These are phyloP conservation scores for Tigriopus californicus DNA, from an alignment of 2,888 invertebrate genomes.

Conservation along the genomic window DNA sequence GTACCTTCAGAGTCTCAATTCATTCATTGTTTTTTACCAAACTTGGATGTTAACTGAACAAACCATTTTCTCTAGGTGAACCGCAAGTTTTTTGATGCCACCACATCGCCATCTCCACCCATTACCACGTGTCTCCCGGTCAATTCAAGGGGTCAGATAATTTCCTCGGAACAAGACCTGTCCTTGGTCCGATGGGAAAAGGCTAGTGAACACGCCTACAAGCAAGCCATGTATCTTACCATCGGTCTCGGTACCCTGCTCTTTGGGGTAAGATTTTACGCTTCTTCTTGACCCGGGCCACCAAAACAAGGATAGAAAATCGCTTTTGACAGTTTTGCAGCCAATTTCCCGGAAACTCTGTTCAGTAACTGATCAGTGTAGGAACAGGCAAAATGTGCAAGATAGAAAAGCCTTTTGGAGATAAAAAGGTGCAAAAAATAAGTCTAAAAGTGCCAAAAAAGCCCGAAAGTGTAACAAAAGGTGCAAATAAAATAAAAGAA, in stretches of 20 bases:
- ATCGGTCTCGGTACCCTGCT: neutral
- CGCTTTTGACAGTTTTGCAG: too few relatives aligned
- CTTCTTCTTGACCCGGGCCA: too few relatives aligned
- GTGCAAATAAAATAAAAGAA: too few relatives aligned
- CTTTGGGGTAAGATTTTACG: constrained; percentile 2
- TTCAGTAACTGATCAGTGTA: too few relatives aligned
- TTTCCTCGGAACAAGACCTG: neutral
- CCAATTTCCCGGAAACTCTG: too few relatives aligned
- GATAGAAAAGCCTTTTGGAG: too few relatives aligned
- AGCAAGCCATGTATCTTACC: constrained; percentile 6
- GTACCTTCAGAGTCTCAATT: neutral
- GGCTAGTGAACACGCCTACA: neutral
- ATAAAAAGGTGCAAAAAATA: too few relatives aligned
- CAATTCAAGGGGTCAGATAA: neutral
- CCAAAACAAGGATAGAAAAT: too few relatives aligned
- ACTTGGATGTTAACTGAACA: too few relatives aligned
- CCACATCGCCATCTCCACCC: neutral
- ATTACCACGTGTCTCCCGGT: constrained; percentile 6
- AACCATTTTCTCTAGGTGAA: neutral
- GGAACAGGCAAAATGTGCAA: too few relatives aligned
- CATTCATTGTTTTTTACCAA: neutral
- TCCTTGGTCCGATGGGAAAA: neutral
- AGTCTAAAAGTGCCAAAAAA: too few relatives aligned
- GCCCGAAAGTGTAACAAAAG: too few relatives aligned
- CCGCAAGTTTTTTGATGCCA: constrained; percentile 1